phyloP scores from a whole-genome alignment of 2,113 vertebrate species.

The Macaca mulatta region DNA sequence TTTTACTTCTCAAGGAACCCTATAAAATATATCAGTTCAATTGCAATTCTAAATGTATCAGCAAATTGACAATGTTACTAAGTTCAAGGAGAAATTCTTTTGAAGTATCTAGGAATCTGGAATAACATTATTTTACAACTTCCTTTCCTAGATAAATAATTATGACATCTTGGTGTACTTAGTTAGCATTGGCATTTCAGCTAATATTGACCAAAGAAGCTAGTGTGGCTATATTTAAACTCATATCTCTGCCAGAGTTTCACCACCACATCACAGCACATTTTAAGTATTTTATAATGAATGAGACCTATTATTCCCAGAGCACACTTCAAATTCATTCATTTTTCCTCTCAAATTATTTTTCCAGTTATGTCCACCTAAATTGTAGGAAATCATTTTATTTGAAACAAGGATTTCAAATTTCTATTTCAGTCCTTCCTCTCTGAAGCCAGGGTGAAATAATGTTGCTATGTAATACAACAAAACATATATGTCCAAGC shows the following conservation, averaged over 20 bases:
- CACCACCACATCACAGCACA: background rate
- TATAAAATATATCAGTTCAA: background rate
- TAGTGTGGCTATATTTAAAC: background rate
- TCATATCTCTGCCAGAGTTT: background rate
- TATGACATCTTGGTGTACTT: constrained; percentile 2
- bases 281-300: constrained; percentile 1
- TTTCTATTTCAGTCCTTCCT: background rate
- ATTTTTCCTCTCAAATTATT: constrained; percentile 20
- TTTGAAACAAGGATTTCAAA: background rate
- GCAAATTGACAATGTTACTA: background rate
- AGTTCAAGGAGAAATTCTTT: constrained; percentile 34
- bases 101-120: background rate
- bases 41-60: background rate
- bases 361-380: background rate
- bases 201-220: constrained; percentile 41
- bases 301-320: background rate
- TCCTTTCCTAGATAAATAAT: constrained; percentile 51
- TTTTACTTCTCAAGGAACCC: background rate
- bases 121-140: constrained; percentile 26
- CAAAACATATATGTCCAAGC: background rate
- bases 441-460: constrained; percentile 12
- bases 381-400: background rate
- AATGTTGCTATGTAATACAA: background rate
- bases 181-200: constrained; percentile 22
- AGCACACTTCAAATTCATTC: constrained; percentile 20